Evolutionary conservation across 2,888 invertebrate species (phyloP), one percentile per base, ranked within the genome.

Genomic region (Crematogaster levior): DNA sequence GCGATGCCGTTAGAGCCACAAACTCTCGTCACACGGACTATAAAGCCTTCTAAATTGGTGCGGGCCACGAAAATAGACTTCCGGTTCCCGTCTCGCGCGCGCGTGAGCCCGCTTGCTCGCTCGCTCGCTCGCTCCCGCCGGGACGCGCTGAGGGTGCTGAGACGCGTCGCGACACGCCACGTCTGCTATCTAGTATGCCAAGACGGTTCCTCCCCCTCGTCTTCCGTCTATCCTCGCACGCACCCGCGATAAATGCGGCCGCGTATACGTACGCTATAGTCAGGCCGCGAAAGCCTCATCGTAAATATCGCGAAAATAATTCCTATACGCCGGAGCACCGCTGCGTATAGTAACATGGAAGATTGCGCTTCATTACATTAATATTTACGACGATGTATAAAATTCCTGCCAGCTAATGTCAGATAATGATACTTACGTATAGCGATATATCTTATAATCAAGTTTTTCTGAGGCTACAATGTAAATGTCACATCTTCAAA

Each of bases 21-120:
- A 74, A 83, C 84, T 86, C 86, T 84, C 90, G 89, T 92, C 77
- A 68, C 68, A 91, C 93, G 90, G 91, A 94, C 93, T 94, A 93
- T 93, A 93, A 93, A 94, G 94, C 92, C 92, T 93, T 94, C 93
- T 94, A 94, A 94, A 93, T 94, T 90, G 89, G 94, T 94, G 90
- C 91, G 88, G 90, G 74, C 86, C 89, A 94, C 94, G 91, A 93
- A 94, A 94, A 94, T 94, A 94, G 94, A 94, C 94, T 94, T 94
- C 94, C 94, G 94, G 94, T 94, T 94, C 93, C 94, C 94, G 94
- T 94, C 94, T 94, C 93, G 90, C 90, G 90, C 89, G 89, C 85
- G 84, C 82, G 63, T 81, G 81, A 80, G 77, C 84, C 60, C 43
- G 90, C 88, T 89, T 81, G 85, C 65, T 79, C 83, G 56, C 83